Base-by-base conservation (phyloP, 2,113 vertebrate genomes). In the Miniopterus natalensis region DNA sequence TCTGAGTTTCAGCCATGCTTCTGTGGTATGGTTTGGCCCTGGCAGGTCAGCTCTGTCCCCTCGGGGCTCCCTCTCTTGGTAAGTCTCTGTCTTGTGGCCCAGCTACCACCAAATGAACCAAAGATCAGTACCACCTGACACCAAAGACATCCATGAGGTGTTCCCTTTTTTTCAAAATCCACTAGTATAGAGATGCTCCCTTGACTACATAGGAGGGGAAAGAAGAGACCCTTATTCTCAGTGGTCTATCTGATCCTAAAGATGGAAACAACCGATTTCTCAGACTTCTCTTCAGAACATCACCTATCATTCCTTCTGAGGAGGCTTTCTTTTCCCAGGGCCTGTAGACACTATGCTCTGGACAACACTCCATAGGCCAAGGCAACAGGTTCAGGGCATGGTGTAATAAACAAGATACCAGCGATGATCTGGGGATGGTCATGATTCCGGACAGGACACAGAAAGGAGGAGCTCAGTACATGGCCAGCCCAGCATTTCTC, bases 111-210 rank as follows among this genome's bases (percentile, higher is more conserved):
- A 80, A 57, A 65, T 5, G 29, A 85, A 84, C 21, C 31, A 77
- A 18, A 42, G 23, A 51, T 61, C 8, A 15, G 11, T 7, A 21
- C 8, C 40, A 36, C n/a, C 47, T 36, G 53, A 74, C 15, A 11
- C 20, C 45, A 84, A 49, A 75, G 71, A 66, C 14, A 40, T n/a
- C 11, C 14, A 66, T 0, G 27, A 63, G 23, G 23, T 13, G 68
- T 59, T 66, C 78, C 53, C 36, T 73, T 74, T 17, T 31, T 73
- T 92, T 87, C 47, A 68, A 93, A 66, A 78, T 21, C 85, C 25
- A 53, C 71, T 89, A 47, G 18, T 21, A 29, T 61, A 91, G 36
- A 59, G 42, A 87, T 2, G 71, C 40, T 70, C 36, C 66, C 66
- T 47, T 14, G 59, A 61, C n/a, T 45, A 70, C 84, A 29, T 9